Percentiles rank a stretch among this genome's conserved stretches.
Evolutionary conservation across 2,888 invertebrate genomes (phyloP).

Genomic region (Epicampocera succincta): DNA sequence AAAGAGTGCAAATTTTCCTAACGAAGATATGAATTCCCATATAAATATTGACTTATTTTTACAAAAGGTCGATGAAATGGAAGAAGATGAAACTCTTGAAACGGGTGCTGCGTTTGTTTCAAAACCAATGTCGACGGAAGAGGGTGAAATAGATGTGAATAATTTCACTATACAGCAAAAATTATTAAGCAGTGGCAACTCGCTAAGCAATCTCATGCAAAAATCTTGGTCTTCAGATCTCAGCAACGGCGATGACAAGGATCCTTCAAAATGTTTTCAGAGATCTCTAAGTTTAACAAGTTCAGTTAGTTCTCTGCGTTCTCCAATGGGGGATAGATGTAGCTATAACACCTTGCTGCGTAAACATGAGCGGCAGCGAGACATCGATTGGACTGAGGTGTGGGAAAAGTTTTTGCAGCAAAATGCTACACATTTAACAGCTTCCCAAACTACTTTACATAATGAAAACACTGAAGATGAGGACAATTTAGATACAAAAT

Average conservation of each 20-base stretch:
- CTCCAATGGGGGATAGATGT: slow-evolving; percentile 76
- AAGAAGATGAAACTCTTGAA: slow-evolving; percentile 80
- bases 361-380: slow-evolving; percentile 78
- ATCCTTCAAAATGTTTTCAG: slow-evolving; percentile 70
- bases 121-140: background rate
- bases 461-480: slow-evolving; percentile 67
- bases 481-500: slow-evolving; percentile 79
- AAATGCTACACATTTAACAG: slow-evolving; percentile 51
- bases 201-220: slow-evolving; percentile 79
- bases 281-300: slow-evolving; percentile 80
- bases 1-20: slow-evolving; percentile 77
- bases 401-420: slow-evolving; percentile 80
- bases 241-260: slow-evolving; percentile 59
- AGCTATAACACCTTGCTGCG: slow-evolving; percentile 80
- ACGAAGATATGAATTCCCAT: slow-evolving; percentile 75
- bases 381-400: slow-evolving; percentile 83
- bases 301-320: slow-evolving; percentile 75
- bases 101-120: background rate
- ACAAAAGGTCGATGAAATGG: slow-evolving; percentile 82
- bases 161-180: slow-evolving; percentile 41
- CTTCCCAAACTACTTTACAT: slow-evolving; percentile 56
- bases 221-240: slow-evolving; percentile 79
- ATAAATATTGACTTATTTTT: slow-evolving; percentile 79
- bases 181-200: slow-evolving; percentile 75
- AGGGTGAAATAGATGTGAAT: slow-evolving; percentile 15